A percentile compares a stretch with the other conserved stretches of the same genome.
Conservation (phyloP, 1,140 invertebrate species). For the Chionoecetes opilio region DNA sequence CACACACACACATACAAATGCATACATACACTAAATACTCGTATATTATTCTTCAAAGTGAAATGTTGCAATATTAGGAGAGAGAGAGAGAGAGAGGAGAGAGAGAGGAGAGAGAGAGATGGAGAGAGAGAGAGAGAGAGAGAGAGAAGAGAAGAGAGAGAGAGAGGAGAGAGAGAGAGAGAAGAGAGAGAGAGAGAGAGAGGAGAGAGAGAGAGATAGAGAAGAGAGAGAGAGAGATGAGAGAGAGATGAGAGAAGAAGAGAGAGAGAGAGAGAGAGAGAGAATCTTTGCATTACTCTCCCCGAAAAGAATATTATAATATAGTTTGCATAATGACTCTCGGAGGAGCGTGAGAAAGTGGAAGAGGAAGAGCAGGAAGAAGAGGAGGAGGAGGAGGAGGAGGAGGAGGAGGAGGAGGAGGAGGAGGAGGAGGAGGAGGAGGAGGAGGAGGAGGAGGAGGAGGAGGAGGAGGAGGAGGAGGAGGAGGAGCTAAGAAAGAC, state of each 20-base stretch:
- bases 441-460: neutral
- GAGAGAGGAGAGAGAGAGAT: too few relatives aligned
- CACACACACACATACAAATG: too few relatives aligned
- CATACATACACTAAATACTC: too few relatives aligned
- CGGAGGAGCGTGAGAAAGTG: neutral
- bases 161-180: slow-evolving; percentile 27
- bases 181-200: too few relatives aligned
- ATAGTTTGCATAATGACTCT: slow-evolving; percentile 20
- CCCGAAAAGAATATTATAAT: slow-evolving; percentile 12
- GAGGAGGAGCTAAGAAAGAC: neutral
- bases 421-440: slow-evolving; percentile 15
- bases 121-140: too few relatives aligned
- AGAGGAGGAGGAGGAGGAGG: neutral
- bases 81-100: too few relatives aligned
- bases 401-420: slow-evolving; percentile 22
- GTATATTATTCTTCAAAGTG: too few relatives aligned
- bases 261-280: slow-evolving; percentile 27
- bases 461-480: neutral
- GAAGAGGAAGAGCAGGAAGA: neutral
- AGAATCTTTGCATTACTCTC: slow-evolving; percentile 18
- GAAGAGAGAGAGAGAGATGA: too few relatives aligned
- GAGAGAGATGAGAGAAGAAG: neutral
- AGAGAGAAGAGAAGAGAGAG: slow-evolving; percentile 9
- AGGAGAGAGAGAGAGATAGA: too few relatives aligned
- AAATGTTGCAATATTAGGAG: too few relatives aligned